Base-by-base conservation (phyloP, 2,888 invertebrate species). In the Sphaerolaimus hirsutus region DNA sequence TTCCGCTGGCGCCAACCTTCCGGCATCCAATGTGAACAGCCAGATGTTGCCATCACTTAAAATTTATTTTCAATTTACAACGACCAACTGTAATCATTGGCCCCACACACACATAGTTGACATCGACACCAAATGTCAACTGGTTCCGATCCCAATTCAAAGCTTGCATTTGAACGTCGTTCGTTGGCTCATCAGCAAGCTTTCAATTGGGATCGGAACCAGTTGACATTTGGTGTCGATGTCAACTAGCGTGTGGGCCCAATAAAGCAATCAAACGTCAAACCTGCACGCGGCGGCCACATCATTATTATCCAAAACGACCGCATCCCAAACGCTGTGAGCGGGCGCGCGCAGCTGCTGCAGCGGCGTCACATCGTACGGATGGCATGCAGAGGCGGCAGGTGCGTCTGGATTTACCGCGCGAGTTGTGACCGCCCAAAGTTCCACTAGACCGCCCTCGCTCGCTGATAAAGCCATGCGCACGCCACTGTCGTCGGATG, bases 261-360 rank as follows among this genome's bases (percentile, higher is more conserved):
- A n/a, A n/a, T n/a, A n/a, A n/a, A n/a, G n/a, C n/a, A n/a, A n/a
- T n/a, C n/a, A n/a, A n/a, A n/a, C n/a, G n/a, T n/a, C n/a, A n/a
- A 14, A 72, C 73, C 72, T 73, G 51, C 69, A 64, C 59, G 86
- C 93, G 36, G 81, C 76, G 19, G 80, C 82, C 56, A 97, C 75
- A 64, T 93, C 91, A 1, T 80, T 81, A 66, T 89, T 87, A 5
- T 72, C 68, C 23, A 91, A 68, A 46, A 77, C 74, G 17, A 76
- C 71, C 1, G 86, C 79, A 22, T 74, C 70, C 97, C 97, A 97
- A 1, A 89, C 76, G 1, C 84, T 84, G 51, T 81, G 77, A 0
- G 80, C 76, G 0, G 93, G 91, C 45, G 83, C 69, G 1, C 71
- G 64, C 24, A 87, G 71, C 25, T 50, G 27, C 36, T 51, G 49